Percentiles rank a stretch among this genome's conserved stretches.
phyloP scores from a whole-genome alignment of 2,113 vertebrate genomes.

The Odontesthes bonariensis region DNA sequence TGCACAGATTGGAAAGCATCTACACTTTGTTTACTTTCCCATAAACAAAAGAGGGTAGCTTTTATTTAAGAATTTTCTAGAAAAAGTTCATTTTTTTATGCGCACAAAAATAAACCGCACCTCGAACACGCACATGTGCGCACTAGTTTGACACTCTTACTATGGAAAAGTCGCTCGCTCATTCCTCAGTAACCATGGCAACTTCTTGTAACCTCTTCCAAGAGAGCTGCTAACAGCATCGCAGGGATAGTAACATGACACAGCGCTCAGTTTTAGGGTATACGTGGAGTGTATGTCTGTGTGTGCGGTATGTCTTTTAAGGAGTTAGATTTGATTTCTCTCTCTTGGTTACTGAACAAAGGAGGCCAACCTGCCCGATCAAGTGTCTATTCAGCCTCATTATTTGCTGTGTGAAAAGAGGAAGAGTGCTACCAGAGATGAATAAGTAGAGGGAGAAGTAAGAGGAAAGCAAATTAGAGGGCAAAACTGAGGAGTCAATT shows the following conservation, averaged over 20 bases:
- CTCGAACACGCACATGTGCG: too few relatives aligned
- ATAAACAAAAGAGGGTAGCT: too few relatives aligned
- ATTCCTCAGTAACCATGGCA: slow-evolving; percentile 46
- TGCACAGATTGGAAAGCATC: too few relatives aligned
- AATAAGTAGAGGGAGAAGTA: slow-evolving; percentile 58
- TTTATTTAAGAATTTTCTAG: too few relatives aligned
- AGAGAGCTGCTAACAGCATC: slow-evolving; percentile 23
- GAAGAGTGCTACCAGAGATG: slow-evolving; percentile 57
- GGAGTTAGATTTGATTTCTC: slow-evolving; percentile 46
- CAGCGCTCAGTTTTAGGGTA: slow-evolving; percentile 2
- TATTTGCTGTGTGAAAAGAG: slow-evolving; percentile 54
- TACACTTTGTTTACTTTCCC: too few relatives aligned
- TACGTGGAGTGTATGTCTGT: background rate
- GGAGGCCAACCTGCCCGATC: slow-evolving; percentile 59
- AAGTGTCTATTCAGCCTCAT: slow-evolving; percentile 68
- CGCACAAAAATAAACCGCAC: too few relatives aligned
- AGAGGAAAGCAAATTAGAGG: slow-evolving; percentile 73
- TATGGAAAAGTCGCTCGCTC: slow-evolving; percentile 6
- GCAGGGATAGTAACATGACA: slow-evolving; percentile 31
- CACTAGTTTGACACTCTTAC: background rate
- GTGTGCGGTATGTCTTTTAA: slow-evolving; percentile 5
- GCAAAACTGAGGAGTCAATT: slow-evolving; percentile 75
- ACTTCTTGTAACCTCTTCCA: slow-evolving; percentile 35
- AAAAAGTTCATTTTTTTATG: too few relatives aligned
- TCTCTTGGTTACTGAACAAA: slow-evolving; percentile 47